phyloP scores from a whole-genome alignment of 2,888 invertebrate genomes.

The Xanthia togata region DNA sequence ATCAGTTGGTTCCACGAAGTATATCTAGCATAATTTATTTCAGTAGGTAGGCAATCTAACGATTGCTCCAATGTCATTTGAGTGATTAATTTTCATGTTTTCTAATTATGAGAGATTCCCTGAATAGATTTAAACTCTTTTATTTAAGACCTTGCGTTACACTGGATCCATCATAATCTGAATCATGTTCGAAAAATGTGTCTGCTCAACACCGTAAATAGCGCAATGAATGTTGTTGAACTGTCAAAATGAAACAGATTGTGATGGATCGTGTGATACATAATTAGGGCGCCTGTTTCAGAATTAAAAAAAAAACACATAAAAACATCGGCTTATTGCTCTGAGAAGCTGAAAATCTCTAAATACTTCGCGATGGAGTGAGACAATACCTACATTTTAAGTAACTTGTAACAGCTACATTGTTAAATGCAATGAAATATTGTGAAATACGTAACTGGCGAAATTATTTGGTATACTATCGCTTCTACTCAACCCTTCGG shows the following conservation, averaged over 20 bases:
- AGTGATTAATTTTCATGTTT: conserved; percentile 27
- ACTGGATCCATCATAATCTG: too few relatives aligned
- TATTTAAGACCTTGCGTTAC: not conserved
- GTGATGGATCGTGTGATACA: too few relatives aligned
- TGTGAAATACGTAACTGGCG: not conserved
- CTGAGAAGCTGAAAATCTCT: not conserved
- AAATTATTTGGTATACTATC: not conserved
- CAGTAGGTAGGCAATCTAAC: not conserved
- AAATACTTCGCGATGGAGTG: not conserved
- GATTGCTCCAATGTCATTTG: not conserved
- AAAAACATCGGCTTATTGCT: not conserved
- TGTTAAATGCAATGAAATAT: not conserved
- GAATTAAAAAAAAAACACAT: not conserved
- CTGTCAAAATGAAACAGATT: too few relatives aligned
- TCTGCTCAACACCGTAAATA: too few relatives aligned
- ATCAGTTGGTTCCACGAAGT: conserved; percentile 25
- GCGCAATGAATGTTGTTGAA: too few relatives aligned
- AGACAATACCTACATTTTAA: not conserved
- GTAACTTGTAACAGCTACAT: too few relatives aligned
- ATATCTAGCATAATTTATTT: not conserved
- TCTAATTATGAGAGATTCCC: not conserved
- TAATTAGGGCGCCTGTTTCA: too few relatives aligned
- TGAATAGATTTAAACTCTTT: not conserved
- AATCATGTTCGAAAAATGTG: too few relatives aligned
- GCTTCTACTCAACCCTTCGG: not conserved